Conservation (phyloP, 1,140 invertebrate genomes). For the Agrilus planipennis region DNA sequence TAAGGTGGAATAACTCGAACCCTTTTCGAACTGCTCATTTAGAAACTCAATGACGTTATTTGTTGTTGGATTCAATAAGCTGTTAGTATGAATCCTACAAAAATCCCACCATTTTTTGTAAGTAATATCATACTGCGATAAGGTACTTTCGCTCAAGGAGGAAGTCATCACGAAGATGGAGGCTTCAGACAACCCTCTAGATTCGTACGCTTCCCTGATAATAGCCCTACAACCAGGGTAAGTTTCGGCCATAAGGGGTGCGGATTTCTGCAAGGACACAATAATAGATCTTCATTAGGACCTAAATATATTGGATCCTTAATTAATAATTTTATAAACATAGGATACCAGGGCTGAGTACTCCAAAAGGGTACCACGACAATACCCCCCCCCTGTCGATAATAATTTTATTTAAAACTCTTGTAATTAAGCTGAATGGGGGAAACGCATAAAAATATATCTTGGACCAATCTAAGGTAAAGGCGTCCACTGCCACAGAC, state of each 20-base stretch:
- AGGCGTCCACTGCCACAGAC: constrained; percentile 17
- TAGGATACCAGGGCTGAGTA: background rate
- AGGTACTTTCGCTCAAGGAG: background rate
- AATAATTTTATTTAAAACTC: constrained; percentile 18
- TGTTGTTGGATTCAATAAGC: background rate
- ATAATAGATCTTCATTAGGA: background rate
- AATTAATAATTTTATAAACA: background rate
- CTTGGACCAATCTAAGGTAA: constrained; percentile 19
- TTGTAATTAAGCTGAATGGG: constrained; percentile 18
- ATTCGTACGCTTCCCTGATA: background rate
- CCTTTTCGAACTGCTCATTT: background rate
- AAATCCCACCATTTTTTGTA: background rate
- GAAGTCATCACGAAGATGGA: background rate
- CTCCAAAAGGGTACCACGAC: constrained; percentile 1
- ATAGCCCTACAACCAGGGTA: background rate
- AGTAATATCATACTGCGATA: background rate
- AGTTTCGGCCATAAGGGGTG: background rate
- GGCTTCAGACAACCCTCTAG: background rate
- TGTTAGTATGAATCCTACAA: background rate
- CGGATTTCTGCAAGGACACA: background rate
- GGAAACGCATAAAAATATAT: constrained; percentile 25
- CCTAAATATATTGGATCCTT: background rate
- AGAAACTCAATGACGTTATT: background rate
- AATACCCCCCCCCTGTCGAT: constrained; percentile 11
- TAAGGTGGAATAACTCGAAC: background rate